phyloP scores from a whole-genome alignment of 2,888 invertebrate species.

The Drosophila mercatorum region DNA sequence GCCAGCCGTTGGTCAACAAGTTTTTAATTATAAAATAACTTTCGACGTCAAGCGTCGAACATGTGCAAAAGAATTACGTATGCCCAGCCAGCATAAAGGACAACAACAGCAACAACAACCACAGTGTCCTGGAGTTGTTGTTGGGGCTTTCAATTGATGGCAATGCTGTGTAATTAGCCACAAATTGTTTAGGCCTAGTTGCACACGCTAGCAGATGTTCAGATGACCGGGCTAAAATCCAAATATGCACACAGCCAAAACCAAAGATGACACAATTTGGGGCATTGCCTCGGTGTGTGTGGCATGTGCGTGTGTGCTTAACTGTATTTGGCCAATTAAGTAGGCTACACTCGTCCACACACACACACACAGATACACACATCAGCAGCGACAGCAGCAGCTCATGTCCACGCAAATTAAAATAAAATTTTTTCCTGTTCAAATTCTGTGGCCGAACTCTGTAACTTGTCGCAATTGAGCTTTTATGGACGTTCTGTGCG shows the following conservation, averaged over 20 bases:
- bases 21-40: constrained; percentile 81
- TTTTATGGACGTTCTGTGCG: constrained; percentile 56
- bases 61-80: constrained; percentile 55
- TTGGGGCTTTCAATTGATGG: constrained; percentile 67
- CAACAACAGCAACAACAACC: constrained; percentile 21
- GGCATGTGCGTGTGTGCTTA: constrained; percentile 35
- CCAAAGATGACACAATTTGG: constrained; percentile 80
- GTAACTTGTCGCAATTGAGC: constrained; percentile 74
- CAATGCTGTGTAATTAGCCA: constrained; percentile 79
- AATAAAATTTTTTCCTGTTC: constrained; percentile 67
- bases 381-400: constrained; percentile 28
- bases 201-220: constrained; percentile 57
- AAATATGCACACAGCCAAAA: constrained; percentile 73
- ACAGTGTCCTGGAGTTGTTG: constrained; percentile 11
- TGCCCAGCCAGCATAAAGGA: constrained; percentile 19
- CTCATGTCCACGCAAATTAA: constrained; percentile 79
- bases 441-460: constrained; percentile 57
- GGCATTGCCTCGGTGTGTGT: constrained; percentile 28
- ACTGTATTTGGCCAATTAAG: constrained; percentile 73
- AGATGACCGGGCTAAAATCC: constrained; percentile 57
- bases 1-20: constrained; percentile 48
- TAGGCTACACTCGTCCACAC: constrained; percentile 64
- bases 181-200: constrained; percentile 81
- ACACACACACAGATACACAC: constrained; percentile 27
- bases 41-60: constrained; percentile 29